A percentile compares a stretch with the other conserved stretches of the same genome.
Conservation (phyloP, 1,140 invertebrate genomes). For the Platyscapa corneri region DNA sequence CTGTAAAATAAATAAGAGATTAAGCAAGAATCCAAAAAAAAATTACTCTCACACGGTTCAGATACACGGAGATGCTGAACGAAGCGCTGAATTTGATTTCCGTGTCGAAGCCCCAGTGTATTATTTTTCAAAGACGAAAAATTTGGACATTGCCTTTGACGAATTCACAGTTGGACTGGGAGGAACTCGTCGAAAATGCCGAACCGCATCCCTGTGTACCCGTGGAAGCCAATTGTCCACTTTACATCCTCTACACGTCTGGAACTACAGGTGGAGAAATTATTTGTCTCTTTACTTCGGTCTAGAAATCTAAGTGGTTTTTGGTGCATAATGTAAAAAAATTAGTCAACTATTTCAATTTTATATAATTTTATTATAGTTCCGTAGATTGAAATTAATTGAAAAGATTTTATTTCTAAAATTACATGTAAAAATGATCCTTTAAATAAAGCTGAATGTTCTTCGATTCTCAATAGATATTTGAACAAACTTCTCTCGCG, state of each 20-base stretch:
- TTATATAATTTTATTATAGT: too few species aligned
- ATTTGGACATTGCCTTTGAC: slow-evolving; percentile 79
- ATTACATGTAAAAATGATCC: too few species aligned
- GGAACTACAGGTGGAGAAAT: slow-evolving; percentile 83
- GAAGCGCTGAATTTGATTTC: slow-evolving; percentile 84
- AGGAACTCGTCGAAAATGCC: slow-evolving; percentile 79
- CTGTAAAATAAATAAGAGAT: background rate
- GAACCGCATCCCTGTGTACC: slow-evolving; percentile 87
- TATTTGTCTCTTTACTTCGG: too few species aligned
- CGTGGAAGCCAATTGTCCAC: slow-evolving; percentile 89
- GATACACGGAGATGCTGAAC: slow-evolving; percentile 92
- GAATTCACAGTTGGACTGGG: slow-evolving; percentile 84
- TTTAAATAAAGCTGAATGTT: too few species aligned
- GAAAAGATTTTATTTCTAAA: too few species aligned
- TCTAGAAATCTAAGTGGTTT: too few species aligned
- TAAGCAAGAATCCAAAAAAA: background rate
- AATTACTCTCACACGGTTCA: slow-evolving; percentile 58
- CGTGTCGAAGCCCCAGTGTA: slow-evolving; percentile 83
- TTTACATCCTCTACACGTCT: slow-evolving; percentile 95
- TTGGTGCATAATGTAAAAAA: too few species aligned
- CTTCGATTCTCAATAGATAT: too few species aligned
- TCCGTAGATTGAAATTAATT: too few species aligned
- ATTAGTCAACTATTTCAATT: too few species aligned
- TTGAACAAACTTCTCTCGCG: too few species aligned
- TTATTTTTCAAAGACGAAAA: slow-evolving; percentile 86